phyloP scores from a whole-genome alignment of 2,113 vertebrate genomes.

The Neotragus pygmaeus region DNA sequence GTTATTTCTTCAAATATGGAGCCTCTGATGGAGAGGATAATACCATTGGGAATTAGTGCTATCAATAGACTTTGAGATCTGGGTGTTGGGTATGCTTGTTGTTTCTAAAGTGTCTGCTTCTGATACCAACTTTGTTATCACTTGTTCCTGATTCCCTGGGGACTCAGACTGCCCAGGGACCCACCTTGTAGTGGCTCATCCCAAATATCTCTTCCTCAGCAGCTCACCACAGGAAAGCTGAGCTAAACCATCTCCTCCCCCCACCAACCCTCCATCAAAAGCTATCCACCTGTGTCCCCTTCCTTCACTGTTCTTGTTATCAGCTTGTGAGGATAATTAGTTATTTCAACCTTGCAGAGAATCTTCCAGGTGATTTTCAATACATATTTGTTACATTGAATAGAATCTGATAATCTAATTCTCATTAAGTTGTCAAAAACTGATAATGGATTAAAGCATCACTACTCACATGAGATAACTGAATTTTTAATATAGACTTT shows the following conservation, averaged over 20 bases:
- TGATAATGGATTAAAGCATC: constrained; percentile 12
- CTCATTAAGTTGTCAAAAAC: constrained; percentile 49
- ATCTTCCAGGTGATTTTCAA: constrained; percentile 10
- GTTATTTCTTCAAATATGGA: background rate
- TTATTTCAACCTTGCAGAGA: constrained; percentile 15
- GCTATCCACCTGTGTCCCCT: background rate
- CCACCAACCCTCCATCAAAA: background rate
- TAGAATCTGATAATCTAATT: constrained; percentile 26
- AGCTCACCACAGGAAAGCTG: background rate
- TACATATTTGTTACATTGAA: constrained; percentile 43
- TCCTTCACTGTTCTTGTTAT: background rate
- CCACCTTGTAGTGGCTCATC: background rate
- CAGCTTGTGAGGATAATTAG: background rate
- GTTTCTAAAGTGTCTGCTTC: background rate
- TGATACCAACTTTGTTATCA: background rate
- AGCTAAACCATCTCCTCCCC: background rate
- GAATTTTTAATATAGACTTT: constrained; percentile 42
- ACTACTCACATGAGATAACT: background rate
- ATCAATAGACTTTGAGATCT: background rate
- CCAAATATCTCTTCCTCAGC: background rate
- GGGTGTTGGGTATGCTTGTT: background rate
- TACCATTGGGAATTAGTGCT: background rate
- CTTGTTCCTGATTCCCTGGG: background rate
- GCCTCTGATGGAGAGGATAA: background rate
- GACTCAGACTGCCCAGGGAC: background rate